Percentiles rank a stretch among this genome's conserved stretches.
These are phyloP conservation scores for Ovis canadensis DNA, from an alignment of 2,113 vertebrate species.

Conservation along the genomic window DNA sequence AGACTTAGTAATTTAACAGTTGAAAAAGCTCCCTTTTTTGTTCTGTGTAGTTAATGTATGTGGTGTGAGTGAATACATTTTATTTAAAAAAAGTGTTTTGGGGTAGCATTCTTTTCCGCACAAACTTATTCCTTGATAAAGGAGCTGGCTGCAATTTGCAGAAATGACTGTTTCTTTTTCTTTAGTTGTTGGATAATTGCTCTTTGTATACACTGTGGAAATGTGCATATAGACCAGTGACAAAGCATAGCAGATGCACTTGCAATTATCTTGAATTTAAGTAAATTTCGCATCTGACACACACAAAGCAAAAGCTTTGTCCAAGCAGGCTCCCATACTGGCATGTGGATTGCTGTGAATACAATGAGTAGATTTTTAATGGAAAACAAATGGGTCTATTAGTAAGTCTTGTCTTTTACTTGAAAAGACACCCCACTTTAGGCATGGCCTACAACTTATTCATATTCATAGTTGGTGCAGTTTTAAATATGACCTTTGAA, in stretches of 20 bases:
- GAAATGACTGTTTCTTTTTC: conserved; percentile 72
- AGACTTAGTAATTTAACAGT: conserved; percentile 44
- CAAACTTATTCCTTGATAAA: conserved; percentile 69
- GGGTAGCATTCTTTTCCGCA: conserved; percentile 68
- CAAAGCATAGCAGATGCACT: conserved; percentile 70
- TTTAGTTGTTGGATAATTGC: conserved; percentile 68
- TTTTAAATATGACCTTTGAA: conserved; percentile 66
- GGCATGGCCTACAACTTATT: conserved; percentile 54
- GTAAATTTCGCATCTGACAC: conserved; percentile 72
- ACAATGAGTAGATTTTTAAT: conserved; percentile 75
- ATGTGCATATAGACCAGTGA: conserved; percentile 72
- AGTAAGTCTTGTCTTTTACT: conserved; percentile 65
- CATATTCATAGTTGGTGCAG: conserved; percentile 44
- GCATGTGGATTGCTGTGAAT: conserved; percentile 56
- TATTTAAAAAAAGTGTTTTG: conserved; percentile 61
- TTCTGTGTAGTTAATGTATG: conserved; percentile 46
- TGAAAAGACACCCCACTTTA: conserved; percentile 62
- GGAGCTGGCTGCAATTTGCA: conserved; percentile 68
- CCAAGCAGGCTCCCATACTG: conserved; percentile 57
- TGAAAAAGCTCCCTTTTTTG: conserved; percentile 34
- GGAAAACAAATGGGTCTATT: conserved; percentile 72
- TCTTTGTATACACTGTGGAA: conserved; percentile 73
- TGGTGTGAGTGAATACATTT: conserved; percentile 51
- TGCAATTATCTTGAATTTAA: conserved; percentile 73
- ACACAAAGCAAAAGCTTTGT: conserved; percentile 76